Evolutionary conservation across 1,140 invertebrate species (phyloP), one percentile per base, ranked within the genome.

Genomic region (Dreissena polymorpha): DNA sequence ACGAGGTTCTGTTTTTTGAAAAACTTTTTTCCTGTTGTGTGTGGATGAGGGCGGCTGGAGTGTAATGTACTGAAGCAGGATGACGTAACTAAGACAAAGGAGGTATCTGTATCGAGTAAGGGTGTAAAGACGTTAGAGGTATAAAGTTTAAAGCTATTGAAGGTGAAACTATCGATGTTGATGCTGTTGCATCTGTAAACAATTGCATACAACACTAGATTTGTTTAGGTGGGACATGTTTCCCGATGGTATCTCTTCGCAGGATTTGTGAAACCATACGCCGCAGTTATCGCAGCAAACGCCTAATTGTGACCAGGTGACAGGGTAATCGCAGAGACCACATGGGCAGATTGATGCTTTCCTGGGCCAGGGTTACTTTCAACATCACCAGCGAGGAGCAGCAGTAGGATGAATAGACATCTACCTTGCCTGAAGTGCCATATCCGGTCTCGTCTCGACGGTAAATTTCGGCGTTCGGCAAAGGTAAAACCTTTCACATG

Each of bases 331-430:
- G 21, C 65, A 68, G n/a, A 29, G 2, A n/a, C 65, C 65, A 29
- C 65, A 68, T 68, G 65, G 65, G 65, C 65, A 68, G 65, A 68
- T 68, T 5, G 65, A 68, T 68, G 65, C 5, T 68, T 60, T 60
- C 16, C 57, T 23, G 57, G 57, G 16, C 57, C 57, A n/a, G 57
- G 57, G 57, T 60, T 60, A 6, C 2, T 60, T 12, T 60, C 16
- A 23, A 60, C 21, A 60, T 60, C 57, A 23, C 57, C 57, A 60
- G 65, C 18, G 21, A 68, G 65, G 18, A 68, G 65, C 25, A 68
- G 21, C 27, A 68, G 21, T 23, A 68, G 27, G 18, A 27, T 29
- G 25, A n/a, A 68, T 5, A 68, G 25, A 27, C 65, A 68, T 21
- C 25, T 21, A 23, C 65, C 25, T 68, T 68, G 65, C 25, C 65